Percentiles rank a stretch among this genome's conserved stretches.
Evolutionary conservation across 2,888 invertebrate genomes (phyloP).

Genomic region (Harmothoe impar): DNA sequence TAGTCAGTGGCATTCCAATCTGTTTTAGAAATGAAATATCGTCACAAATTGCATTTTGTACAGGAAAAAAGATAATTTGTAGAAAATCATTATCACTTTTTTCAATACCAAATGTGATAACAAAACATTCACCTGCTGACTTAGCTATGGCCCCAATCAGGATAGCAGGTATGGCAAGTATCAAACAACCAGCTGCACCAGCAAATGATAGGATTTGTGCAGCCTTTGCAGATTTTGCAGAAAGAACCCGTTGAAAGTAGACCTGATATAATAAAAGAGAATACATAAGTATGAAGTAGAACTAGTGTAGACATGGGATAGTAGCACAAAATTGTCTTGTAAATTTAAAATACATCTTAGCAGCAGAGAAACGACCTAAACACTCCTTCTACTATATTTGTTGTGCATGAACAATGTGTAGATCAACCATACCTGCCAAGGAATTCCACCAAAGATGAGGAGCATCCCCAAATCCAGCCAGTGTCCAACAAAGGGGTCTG

Average conservation of each 20-base stretch:
- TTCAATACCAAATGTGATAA: too few relatives aligned
- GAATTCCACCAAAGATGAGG: conserved; percentile 81
- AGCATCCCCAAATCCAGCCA: conserved; percentile 80
- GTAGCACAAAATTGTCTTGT: too few relatives aligned
- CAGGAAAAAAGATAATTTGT: too few relatives aligned
- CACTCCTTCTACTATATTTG: too few relatives aligned
- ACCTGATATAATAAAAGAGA: conserved; percentile 88
- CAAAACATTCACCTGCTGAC: conserved; percentile 90
- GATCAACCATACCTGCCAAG: conserved; percentile 78
- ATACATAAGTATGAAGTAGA: too few relatives aligned
- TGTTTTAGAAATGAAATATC: not conserved
- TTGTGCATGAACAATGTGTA: too few relatives aligned
- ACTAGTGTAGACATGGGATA: too few relatives aligned
- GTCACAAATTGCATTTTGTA: too few relatives aligned
- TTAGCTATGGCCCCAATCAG: conserved; percentile 98
- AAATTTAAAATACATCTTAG: too few relatives aligned
- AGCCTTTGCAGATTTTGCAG: conserved; percentile 95
- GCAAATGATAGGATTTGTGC: conserved; percentile 97
- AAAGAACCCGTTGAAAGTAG: conserved; percentile 98
- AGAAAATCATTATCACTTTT: too few relatives aligned
- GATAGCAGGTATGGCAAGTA: conserved; percentile 98
- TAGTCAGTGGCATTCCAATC: conserved; percentile 68
- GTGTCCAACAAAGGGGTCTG: conserved; percentile 71
- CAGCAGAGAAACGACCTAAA: too few relatives aligned
- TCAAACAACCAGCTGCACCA: conserved; percentile 95